A percentile compares a stretch with the other conserved stretches of the same genome.
Conservation (phyloP, 2,797 vertebrate species). For the Danio kyathit region DNA sequence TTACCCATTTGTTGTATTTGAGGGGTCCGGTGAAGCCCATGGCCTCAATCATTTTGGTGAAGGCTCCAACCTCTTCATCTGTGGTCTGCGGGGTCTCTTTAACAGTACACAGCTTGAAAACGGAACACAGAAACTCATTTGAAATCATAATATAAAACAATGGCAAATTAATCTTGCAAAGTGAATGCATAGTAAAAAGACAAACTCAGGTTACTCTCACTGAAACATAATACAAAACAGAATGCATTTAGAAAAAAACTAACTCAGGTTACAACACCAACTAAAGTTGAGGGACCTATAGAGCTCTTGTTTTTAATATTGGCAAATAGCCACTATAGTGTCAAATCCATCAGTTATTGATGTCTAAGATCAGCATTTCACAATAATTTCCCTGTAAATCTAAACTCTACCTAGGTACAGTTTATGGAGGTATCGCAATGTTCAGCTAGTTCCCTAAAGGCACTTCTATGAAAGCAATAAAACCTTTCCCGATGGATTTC, state of each 20-base stretch:
- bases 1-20: conserved; percentile 99
- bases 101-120: conserved; percentile 67
- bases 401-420: conserved; percentile 7
- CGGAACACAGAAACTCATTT: conserved; percentile 23
- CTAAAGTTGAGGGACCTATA: not conserved
- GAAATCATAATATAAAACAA: conserved; percentile 6
- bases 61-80: conserved; percentile 90
- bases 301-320: not conserved
- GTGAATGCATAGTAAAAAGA: not conserved
- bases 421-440: conserved; percentile 17
- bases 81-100: conserved; percentile 84
- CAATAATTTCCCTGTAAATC: conserved; percentile 16
- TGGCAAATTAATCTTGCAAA: conserved; percentile 4
- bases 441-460: conserved; percentile 8
- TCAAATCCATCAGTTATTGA: conserved; percentile 8
- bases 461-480: conserved; percentile 31
- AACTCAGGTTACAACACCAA: not conserved
- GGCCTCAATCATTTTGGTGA: conserved; percentile 95
- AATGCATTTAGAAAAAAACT: not conserved
- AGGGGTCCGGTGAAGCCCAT: conserved; percentile 96
- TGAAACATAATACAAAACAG: not conserved
- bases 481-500: conserved; percentile 9
- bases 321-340: not conserved
- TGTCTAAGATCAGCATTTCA: conserved; percentile 1
- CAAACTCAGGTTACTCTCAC: not conserved